These are phyloP conservation scores for Pollenia labialis DNA, from an alignment of 2,888 invertebrate species.

Conservation along the genomic window DNA sequence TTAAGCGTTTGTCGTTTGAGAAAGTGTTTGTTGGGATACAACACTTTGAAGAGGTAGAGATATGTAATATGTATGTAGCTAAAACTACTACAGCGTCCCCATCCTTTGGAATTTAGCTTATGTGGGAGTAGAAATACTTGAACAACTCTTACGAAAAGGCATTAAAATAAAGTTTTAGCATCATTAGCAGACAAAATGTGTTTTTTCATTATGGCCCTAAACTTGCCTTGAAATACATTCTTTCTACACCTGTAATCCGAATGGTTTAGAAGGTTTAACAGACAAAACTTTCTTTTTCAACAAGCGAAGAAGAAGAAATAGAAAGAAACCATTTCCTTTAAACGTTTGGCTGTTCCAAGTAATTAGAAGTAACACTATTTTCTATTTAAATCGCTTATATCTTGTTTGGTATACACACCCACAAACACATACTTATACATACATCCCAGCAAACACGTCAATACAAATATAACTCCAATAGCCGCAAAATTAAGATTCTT, in stretches of 20 bases:
- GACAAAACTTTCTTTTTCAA: slow-evolving; percentile 52
- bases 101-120: not conserved
- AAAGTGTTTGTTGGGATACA: too few relatives aligned
- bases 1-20: too few relatives aligned
- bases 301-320: not conserved
- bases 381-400: slow-evolving; percentile 39
- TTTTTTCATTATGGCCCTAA: slow-evolving; percentile 63
- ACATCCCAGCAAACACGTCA: too few relatives aligned
- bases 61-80: too few relatives aligned
- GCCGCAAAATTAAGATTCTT: too few relatives aligned
- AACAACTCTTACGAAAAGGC: slow-evolving; percentile 55
- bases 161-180: slow-evolving; percentile 68
- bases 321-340: slow-evolving; percentile 61
- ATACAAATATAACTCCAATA: too few relatives aligned
- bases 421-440: not conserved
- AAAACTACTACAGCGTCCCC: not conserved
- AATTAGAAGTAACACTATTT: slow-evolving; percentile 63
- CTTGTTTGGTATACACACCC: not conserved
- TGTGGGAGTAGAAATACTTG: slow-evolving; percentile 47
- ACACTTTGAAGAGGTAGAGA: too few relatives aligned
- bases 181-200: slow-evolving; percentile 71
- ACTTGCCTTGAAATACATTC: slow-evolving; percentile 68
- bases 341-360: slow-evolving; percentile 69
- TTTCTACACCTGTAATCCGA: slow-evolving; percentile 50
- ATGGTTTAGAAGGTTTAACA: slow-evolving; percentile 43